Conservation (phyloP, 2,113 vertebrate species). For the Aldabrachelys gigantea region DNA sequence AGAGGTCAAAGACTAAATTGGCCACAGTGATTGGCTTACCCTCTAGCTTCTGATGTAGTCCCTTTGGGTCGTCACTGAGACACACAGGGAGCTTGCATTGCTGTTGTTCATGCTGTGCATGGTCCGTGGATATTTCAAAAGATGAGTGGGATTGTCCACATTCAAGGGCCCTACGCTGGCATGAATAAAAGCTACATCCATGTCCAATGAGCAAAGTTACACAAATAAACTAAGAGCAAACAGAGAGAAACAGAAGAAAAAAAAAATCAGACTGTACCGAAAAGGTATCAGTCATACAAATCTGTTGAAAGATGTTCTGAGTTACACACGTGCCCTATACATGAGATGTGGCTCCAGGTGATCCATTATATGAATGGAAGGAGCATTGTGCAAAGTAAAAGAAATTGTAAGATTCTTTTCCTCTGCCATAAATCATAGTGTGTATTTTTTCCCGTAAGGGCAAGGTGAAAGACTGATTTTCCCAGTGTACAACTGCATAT, state of each 20-base stretch:
- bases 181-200: not conserved
- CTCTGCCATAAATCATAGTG: constrained; percentile 65
- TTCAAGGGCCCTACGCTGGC: constrained; percentile 18
- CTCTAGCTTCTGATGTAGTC: constrained; percentile 31
- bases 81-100: not conserved
- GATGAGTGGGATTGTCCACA: not conserved
- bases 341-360: constrained; percentile 34
- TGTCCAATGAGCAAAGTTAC: not conserved
- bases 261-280: not conserved
- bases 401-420: constrained; percentile 60
- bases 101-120: not conserved
- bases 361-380: constrained; percentile 37
- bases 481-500: constrained; percentile 28
- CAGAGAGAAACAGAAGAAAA: not conserved
- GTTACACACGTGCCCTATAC: not conserved
- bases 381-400: constrained; percentile 39
- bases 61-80: constrained; percentile 28
- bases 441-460: not conserved
- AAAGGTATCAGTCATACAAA: not conserved
- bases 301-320: constrained; percentile 4
- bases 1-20: constrained; percentile 52
- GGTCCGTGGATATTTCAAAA: constrained; percentile 2
- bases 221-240: not conserved
- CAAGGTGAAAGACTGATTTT: constrained; percentile 54
- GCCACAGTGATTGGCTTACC: constrained; percentile 34